Evolutionary conservation across 2,113 vertebrate genomes (phyloP), one percentile per base, ranked within the genome.

Genomic region (Echinops telfairi): DNA sequence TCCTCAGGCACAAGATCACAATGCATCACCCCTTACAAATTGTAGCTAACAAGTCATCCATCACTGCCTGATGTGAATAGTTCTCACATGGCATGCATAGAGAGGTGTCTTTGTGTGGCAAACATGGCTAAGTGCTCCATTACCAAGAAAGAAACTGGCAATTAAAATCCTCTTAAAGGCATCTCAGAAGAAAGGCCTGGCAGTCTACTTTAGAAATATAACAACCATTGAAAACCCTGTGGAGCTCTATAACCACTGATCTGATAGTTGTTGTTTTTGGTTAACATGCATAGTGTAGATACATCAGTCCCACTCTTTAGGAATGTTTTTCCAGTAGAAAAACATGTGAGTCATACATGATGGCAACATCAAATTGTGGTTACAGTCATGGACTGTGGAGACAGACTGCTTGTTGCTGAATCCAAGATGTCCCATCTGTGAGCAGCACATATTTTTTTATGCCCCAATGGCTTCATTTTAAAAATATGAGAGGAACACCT

Each of bases 371-470:
- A 25, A 88, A 62, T 79, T 79, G 4, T 64, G 25, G 17, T 29
- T 79, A 60, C 58, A 88, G 38, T 2, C 8, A 3, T 75, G 40
- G 70, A 66, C 8, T 70, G 0, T 3, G 33, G 36, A 71, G 9
- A 3, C 33, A 66, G 9, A 38, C 3, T 43, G 4, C 31, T 3
- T 62, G 11, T 2, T 78, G 75, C 25, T 31, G 58, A 80, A 38
- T 6, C 1, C 27, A 11, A 22, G 25, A 10, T 71, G 76, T 70
- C 53, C 23, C 22, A 58, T 4, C 53, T 86, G 17, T 23, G 31
- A 90, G 17, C 27, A 86, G 5, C 33, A 70, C 64, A 27, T 22
- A 33, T 83, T 90, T 90, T 90, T 88, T 40, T 78, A 6, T 84
- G 70, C 43, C 7, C 22, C 0, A 53, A 53, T 53, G 1, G 47